Conservation (phyloP, 2,113 vertebrate genomes). For the Pseudolaguvia tuberculata region DNA sequence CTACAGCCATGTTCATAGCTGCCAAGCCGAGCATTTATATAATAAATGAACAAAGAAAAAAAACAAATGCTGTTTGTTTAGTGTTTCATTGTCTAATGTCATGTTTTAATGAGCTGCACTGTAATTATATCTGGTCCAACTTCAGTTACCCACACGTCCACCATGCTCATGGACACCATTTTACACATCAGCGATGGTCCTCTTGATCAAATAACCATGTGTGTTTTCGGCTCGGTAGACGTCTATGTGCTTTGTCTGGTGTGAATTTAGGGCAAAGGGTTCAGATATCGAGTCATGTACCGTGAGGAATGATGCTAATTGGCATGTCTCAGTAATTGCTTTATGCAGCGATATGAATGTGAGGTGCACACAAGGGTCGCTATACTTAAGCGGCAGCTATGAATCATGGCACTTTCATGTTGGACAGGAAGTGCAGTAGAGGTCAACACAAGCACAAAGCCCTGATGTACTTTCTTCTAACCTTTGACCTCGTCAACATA, state of each 20-base stretch:
- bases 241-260: neutral
- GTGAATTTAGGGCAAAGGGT: constrained; percentile 1
- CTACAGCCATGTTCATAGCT: neutral
- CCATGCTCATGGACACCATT: neutral
- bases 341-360: constrained; percentile 5
- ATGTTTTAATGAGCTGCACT: constrained; percentile 5
- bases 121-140: neutral
- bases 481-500: constrained; percentile 58
- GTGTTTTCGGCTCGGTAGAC: neutral
- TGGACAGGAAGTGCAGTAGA: constrained; percentile 50
- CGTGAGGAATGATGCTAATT: neutral
- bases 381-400: constrained; percentile 35
- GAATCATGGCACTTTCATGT: constrained; percentile 44
- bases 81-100: neutral
- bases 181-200: neutral
- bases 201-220: neutral
- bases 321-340: constrained; percentile 22
- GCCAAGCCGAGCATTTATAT: neutral
- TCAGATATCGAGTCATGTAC: neutral
- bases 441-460: constrained; percentile 61
- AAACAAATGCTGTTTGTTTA: constrained; percentile 4
- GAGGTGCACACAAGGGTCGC: neutral
- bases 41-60: neutral
- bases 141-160: neutral
- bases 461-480: constrained; percentile 61